Percentiles rank a stretch among this genome's conserved stretches.
Conservation (phyloP, 2,888 invertebrate species). For the Mayetiola destructor region DNA sequence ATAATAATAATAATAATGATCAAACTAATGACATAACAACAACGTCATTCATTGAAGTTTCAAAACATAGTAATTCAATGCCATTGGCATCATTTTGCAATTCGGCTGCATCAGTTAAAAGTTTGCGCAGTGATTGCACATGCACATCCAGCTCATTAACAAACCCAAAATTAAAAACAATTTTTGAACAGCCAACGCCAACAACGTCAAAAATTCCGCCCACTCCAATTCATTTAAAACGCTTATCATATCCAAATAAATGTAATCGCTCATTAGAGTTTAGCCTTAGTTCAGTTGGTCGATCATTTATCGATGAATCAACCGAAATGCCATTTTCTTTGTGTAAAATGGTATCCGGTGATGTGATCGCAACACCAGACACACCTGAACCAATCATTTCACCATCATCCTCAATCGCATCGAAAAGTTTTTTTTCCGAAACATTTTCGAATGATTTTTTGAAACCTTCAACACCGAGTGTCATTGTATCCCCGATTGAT, state of each 20-base stretch:
- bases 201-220: constrained; percentile 16
- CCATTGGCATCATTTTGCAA: too few relatives aligned
- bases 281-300: constrained; percentile 33
- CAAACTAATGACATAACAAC: background rate
- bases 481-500: constrained; percentile 43
- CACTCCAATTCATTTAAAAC: background rate
- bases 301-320: constrained; percentile 34
- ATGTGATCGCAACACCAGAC: constrained; percentile 43
- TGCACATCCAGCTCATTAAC: background rate
- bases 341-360: constrained; percentile 19
- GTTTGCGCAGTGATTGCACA: background rate
- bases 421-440: constrained; percentile 37
- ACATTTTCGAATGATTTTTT: constrained; percentile 50
- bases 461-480: constrained; percentile 40
- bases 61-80: background rate
- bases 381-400: constrained; percentile 53
- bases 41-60: background rate
- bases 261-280: constrained; percentile 27
- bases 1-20: background rate
- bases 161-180: background rate
- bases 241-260: background rate
- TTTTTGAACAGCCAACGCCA: constrained; percentile 6
- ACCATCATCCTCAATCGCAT: constrained; percentile 29
- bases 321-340: constrained; percentile 20
- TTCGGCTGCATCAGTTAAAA: background rate